Evolutionary conservation across 2,113 vertebrate genomes (phyloP).

Genomic region (Neodon shergylaensis): DNA sequence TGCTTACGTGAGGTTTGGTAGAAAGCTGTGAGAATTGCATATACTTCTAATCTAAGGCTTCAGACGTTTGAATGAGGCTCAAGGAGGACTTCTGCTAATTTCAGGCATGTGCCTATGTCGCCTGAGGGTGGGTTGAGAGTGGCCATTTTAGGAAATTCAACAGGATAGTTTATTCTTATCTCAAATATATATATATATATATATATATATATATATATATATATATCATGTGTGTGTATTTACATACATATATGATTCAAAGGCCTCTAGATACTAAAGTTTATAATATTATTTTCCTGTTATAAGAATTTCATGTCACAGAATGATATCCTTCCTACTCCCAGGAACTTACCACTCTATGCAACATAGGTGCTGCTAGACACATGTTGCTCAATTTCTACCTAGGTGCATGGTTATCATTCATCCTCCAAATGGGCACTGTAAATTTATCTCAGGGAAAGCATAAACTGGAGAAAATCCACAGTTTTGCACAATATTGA

Average conservation of each 20-base stretch:
- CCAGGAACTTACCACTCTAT: background rate
- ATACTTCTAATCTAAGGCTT: background rate
- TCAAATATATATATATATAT: too few species aligned
- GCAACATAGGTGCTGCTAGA: background rate
- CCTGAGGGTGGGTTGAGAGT: background rate
- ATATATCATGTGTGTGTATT: too few species aligned
- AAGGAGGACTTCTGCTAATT: background rate
- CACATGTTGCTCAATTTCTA: background rate
- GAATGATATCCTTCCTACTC: background rate
- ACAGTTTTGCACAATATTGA: background rate
- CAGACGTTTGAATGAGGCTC: accelerated
- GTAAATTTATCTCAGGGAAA: background rate
- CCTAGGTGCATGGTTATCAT: background rate
- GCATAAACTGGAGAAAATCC: background rate
- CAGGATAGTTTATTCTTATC: accelerated
- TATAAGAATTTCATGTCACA: too few species aligned
- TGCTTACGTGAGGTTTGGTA: background rate
- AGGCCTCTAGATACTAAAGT: too few species aligned
- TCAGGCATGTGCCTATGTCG: accelerated
- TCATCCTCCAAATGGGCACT: background rate
- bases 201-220: too few species aligned
- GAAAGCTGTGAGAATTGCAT: background rate
- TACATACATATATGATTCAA: too few species aligned
- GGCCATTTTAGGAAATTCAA: too few species aligned
- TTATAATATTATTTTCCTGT: too few species aligned